Conservation (phyloP, 2,888 invertebrate species). For the Catocala nupta region DNA sequence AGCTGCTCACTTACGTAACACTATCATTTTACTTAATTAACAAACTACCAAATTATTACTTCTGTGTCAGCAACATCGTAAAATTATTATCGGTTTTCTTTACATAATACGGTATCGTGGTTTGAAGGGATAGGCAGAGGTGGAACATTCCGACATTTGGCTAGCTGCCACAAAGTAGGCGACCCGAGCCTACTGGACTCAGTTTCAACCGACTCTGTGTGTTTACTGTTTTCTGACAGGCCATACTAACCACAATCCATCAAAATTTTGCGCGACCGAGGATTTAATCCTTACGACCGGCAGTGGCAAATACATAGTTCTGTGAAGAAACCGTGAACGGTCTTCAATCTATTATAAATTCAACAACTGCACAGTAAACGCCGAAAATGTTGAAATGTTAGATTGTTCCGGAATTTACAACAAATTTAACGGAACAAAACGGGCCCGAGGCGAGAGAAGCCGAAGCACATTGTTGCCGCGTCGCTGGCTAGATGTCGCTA, state of each 20-base stretch:
- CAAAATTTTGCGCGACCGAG: too few species aligned
- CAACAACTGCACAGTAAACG: slow-evolving; percentile 23
- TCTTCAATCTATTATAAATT: too few species aligned
- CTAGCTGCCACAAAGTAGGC: too few species aligned
- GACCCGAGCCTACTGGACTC: too few species aligned
- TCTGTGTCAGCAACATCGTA: background rate
- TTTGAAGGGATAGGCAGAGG: background rate
- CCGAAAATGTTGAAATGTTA: slow-evolving; percentile 28
- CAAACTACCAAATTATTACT: background rate
- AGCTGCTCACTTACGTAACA: background rate
- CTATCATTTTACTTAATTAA: too few species aligned
- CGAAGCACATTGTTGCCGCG: slow-evolving; percentile 33
- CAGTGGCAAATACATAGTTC: too few species aligned
- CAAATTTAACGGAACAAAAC: slow-evolving; percentile 43
- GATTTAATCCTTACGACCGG: too few species aligned
- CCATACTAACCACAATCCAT: too few species aligned
- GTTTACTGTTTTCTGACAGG: too few species aligned
- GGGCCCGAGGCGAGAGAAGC: slow-evolving; percentile 19
- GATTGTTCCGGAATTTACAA: slow-evolving; percentile 38
- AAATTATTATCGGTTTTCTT: background rate
- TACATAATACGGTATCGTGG: background rate
- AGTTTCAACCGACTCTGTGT: too few species aligned
- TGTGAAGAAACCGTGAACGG: too few species aligned
- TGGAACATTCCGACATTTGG: too few species aligned
- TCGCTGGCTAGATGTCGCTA: slow-evolving; percentile 47